These are phyloP conservation scores for Drosophila nebulosa DNA, from an alignment of 1,140 invertebrate genomes.

Conservation along the genomic window DNA sequence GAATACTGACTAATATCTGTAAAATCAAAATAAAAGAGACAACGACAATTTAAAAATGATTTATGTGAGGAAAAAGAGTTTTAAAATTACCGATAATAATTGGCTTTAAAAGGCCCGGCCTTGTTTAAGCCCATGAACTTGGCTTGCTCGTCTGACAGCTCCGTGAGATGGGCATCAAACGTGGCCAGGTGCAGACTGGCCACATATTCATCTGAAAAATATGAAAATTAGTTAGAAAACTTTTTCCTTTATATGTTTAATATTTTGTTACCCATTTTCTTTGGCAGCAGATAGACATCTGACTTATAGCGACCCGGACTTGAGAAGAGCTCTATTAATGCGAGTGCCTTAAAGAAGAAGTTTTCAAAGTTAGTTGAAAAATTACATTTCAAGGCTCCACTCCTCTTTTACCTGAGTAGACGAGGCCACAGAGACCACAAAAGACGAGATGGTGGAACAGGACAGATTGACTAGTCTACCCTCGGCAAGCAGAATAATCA, in stretches of 20 bases:
- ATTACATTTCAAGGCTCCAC: too few species aligned
- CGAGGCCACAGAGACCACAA: conserved; percentile 97
- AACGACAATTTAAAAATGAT: background rate
- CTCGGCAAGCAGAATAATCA: conserved; percentile 95
- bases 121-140: conserved; percentile 98
- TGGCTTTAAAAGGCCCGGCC: conserved; percentile 98
- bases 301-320: conserved; percentile 95
- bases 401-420: conserved; percentile 86
- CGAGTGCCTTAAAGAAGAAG: conserved; percentile 85
- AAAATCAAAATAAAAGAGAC: background rate
- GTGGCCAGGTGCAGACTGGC: conserved; percentile 92
- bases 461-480: conserved; percentile 97
- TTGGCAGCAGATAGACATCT: conserved; percentile 97
- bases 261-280: conserved; percentile 94
- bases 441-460: conserved; percentile 97
- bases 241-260: too few species aligned
- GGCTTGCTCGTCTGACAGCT: conserved; percentile 96
- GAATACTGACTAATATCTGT: background rate
- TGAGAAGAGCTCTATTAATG: conserved; percentile 97
- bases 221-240: background rate
- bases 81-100: conserved; percentile 92
- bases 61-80: too few species aligned
- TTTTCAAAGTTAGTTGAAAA: background rate
- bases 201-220: conserved; percentile 62
- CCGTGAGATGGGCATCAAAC: conserved; percentile 98